Evolutionary conservation across 2,113 vertebrate genomes (phyloP).

Genomic region (Entosphenus tridentatus): DNA sequence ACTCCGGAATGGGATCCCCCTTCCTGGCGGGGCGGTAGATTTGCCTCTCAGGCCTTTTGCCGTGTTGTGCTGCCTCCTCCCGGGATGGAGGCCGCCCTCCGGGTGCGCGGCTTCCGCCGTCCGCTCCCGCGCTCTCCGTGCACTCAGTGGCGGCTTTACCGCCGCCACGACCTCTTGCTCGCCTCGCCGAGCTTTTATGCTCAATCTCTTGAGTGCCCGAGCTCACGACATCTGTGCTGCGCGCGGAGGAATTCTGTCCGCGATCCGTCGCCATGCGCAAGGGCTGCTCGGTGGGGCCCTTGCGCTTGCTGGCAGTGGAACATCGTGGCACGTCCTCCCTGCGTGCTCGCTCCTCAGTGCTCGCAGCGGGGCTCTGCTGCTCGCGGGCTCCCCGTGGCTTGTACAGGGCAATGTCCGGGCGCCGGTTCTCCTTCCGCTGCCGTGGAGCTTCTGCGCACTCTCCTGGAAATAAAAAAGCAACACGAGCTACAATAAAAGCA

Average conservation of each 20-base stretch:
- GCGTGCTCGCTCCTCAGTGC: slow-evolving; percentile 17
- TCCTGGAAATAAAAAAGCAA: too few relatives aligned
- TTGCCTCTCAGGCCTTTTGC: too few relatives aligned
- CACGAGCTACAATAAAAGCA: too few relatives aligned
- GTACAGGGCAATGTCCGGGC: slow-evolving; percentile 59
- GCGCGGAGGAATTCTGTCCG: slow-evolving; percentile 8
- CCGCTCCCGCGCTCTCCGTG: too few relatives aligned
- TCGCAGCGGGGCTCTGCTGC: slow-evolving; percentile 19
- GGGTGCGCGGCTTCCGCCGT: too few relatives aligned
- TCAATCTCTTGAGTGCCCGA: not conserved
- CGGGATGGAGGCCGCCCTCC: too few relatives aligned
- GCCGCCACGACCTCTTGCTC: too few relatives aligned
- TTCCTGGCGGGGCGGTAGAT: too few relatives aligned
- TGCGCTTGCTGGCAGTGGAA: not conserved
- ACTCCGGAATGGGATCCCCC: too few relatives aligned
- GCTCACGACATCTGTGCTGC: slow-evolving; percentile 7
- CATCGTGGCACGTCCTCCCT: not conserved
- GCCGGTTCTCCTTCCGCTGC: slow-evolving; percentile 41
- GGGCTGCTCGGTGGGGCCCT: not conserved
- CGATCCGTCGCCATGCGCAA: slow-evolving; percentile 3
- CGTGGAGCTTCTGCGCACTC: slow-evolving; percentile 10
- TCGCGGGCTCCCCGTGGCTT: slow-evolving; percentile 36
- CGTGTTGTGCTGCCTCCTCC: too few relatives aligned
- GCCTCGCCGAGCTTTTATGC: too few relatives aligned
- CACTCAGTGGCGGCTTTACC: too few relatives aligned